Evolutionary conservation across 1,140 invertebrate species (phyloP).

Genomic region (Drosophila tristis): DNA sequence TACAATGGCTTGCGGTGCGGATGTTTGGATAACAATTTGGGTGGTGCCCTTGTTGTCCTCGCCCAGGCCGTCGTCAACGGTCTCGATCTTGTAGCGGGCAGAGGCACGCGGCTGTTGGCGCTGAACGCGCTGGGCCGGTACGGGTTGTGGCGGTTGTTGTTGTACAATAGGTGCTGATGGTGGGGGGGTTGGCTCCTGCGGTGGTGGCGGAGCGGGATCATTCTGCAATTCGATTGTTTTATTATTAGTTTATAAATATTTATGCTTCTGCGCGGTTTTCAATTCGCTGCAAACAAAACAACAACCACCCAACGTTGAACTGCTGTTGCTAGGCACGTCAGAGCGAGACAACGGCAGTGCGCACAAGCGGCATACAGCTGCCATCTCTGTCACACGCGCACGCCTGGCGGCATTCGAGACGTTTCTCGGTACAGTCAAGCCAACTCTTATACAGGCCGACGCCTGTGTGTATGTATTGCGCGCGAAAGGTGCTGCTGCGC

Average conservation of each 20-base stretch:
- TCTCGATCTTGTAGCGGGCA: constrained; percentile 80
- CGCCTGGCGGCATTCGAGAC: constrained; percentile 52
- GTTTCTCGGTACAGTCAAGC: constrained; percentile 73
- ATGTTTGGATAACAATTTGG: constrained; percentile 81
- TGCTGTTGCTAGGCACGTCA: constrained; percentile 1
- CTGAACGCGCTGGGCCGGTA: constrained; percentile 69
- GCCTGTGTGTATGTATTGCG: constrained; percentile 53
- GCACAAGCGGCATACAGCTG: neutral
- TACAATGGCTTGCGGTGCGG: constrained; percentile 73
- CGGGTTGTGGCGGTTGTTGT: constrained; percentile 59
- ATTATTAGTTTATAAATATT: constrained; percentile 15
- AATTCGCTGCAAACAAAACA: constrained; percentile 27
- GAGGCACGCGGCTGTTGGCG: constrained; percentile 67
- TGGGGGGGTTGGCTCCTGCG: constrained; percentile 69
- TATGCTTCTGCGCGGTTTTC: constrained; percentile 9
- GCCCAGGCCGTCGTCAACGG: constrained; percentile 77
- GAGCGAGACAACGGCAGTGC: constrained; percentile 39
- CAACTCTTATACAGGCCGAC: constrained; percentile 68
- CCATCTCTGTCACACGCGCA: constrained; percentile 23
- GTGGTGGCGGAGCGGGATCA: constrained; percentile 74
- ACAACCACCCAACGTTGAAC: constrained; percentile 55
- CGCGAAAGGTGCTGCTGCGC: constrained; percentile 48
- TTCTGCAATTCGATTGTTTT: constrained; percentile 55
- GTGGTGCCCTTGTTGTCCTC: constrained; percentile 79
- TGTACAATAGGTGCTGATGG: constrained; percentile 76